Evolutionary conservation across 1,140 invertebrate species (phyloP).

Genomic region (Ganaspis sp.): DNA sequence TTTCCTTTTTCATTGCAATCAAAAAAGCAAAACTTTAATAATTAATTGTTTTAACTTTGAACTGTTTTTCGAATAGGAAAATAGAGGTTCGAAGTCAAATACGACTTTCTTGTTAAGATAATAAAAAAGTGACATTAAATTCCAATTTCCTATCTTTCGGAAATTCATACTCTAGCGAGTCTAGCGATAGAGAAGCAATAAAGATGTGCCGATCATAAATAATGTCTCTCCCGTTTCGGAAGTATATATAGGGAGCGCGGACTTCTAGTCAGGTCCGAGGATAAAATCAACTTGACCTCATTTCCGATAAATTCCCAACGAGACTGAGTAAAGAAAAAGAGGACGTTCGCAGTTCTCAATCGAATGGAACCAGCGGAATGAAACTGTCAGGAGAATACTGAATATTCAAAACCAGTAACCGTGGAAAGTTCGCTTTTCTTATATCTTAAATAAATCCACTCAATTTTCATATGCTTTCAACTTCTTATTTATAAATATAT

Average conservation of each 20-base stretch:
- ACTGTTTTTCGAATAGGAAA: too few species aligned
- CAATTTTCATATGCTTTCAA: neutral
- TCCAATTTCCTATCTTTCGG: slow-evolving; percentile 14
- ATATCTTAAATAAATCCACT: neutral
- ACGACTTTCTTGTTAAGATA: neutral
- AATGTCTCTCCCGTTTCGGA: slow-evolving; percentile 57
- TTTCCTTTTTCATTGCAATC: too few species aligned
- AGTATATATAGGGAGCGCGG: slow-evolving; percentile 28
- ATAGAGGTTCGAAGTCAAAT: too few species aligned
- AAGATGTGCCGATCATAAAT: slow-evolving; percentile 64
- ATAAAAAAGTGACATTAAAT: slow-evolving; percentile 4
- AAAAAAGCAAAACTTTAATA: too few species aligned
- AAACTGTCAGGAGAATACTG: slow-evolving; percentile 1
- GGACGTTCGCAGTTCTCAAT: neutral
- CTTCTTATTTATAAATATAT: too few species aligned
- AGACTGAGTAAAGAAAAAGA: slow-evolving; percentile 36
- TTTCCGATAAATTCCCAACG: slow-evolving; percentile 59
- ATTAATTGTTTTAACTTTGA: too few species aligned
- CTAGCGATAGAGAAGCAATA: slow-evolving; percentile 39
- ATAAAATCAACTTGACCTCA: slow-evolving; percentile 69
- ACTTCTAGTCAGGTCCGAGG: slow-evolving; percentile 51
- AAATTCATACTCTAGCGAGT: slow-evolving; percentile 7
- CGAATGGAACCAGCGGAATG: neutral
- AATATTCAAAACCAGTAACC: slow-evolving; percentile 8
- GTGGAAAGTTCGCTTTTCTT: neutral